Percentiles rank a stretch among this genome's conserved stretches.
phyloP scores from a whole-genome alignment of 2,113 vertebrate genomes.

The Lophura nycthemera region DNA sequence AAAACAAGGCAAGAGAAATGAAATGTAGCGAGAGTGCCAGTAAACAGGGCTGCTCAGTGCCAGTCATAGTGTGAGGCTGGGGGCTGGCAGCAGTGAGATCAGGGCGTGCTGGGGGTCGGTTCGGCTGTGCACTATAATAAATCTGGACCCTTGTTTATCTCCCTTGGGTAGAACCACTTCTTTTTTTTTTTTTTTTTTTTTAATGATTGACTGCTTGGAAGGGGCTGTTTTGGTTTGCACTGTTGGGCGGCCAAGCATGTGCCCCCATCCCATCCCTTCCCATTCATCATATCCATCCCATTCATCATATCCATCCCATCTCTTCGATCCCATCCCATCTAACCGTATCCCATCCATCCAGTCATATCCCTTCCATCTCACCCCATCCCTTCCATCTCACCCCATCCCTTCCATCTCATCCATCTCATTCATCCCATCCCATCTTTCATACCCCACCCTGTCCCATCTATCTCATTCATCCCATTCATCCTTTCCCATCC shows the following conservation, averaged over 20 bases:
- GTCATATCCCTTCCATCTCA: accelerated
- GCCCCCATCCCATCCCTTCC: background rate
- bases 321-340: background rate
- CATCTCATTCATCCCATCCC: background rate
- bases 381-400: background rate
- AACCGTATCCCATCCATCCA: accelerated
- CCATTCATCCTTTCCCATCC: background rate
- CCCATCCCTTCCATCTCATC: background rate
- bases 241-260: background rate
- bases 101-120: background rate
- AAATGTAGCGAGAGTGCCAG: conserved; percentile 19
- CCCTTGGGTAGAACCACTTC: background rate
- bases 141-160: background rate
- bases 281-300: background rate
- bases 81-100: background rate
- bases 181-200: background rate
- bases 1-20: conserved; percentile 51
- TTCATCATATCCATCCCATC: background rate
- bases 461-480: background rate
- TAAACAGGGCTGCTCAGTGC: conserved; percentile 33
- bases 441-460: too few relatives aligned
- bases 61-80: background rate
- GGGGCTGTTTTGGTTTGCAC: background rate
- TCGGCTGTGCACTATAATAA: background rate
- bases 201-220: background rate